Conservation (phyloP, 2,113 vertebrate genomes). For the Eulemur rufifrons region DNA sequence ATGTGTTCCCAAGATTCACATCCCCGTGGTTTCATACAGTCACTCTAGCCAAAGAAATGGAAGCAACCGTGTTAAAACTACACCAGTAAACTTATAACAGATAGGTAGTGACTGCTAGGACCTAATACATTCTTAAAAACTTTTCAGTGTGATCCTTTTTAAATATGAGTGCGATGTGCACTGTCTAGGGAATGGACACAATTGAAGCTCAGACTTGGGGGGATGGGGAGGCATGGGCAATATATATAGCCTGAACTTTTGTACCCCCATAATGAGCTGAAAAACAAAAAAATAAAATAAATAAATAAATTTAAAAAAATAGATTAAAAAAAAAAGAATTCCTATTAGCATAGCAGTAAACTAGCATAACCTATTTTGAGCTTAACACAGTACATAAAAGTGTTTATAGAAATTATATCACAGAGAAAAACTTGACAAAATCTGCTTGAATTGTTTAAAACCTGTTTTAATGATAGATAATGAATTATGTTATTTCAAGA, state of each 20-base stretch:
- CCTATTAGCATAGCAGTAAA: background rate
- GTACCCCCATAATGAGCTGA: too few relatives aligned
- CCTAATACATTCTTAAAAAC: background rate
- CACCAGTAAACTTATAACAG: background rate
- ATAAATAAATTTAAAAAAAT: too few relatives aligned
- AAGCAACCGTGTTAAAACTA: background rate
- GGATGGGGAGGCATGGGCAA: too few relatives aligned
- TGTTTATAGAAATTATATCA: background rate
- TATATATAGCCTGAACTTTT: too few relatives aligned
- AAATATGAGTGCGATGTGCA: background rate
- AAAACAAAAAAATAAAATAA: too few relatives aligned
- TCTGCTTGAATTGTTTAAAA: background rate
- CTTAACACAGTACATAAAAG: background rate
- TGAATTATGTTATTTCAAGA: background rate
- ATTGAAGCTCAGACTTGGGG: too few relatives aligned
- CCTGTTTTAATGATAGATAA: background rate
- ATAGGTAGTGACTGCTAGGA: background rate
- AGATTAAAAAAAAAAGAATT: background rate
- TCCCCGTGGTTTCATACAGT: background rate
- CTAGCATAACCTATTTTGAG: background rate
- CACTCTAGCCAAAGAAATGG: background rate
- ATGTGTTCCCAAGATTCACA: background rate
- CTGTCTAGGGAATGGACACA: too few relatives aligned
- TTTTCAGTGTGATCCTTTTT: background rate
- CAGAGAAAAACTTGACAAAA: background rate